These are phyloP conservation scores for Callorhinus ursinus DNA, from an alignment of 2,113 vertebrate genomes.

Conservation along the genomic window DNA sequence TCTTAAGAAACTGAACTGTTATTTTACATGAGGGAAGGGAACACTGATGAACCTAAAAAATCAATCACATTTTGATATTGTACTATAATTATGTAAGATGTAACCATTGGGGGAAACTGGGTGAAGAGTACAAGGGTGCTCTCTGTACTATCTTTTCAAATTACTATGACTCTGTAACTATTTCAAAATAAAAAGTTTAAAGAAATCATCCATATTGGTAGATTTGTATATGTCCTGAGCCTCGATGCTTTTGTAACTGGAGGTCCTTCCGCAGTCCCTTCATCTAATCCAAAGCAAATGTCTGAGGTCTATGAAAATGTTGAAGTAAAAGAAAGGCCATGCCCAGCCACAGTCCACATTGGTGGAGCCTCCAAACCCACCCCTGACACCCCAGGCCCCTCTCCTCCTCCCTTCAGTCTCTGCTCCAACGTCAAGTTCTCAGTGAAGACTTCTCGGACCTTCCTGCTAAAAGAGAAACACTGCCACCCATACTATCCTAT, in stretches of 20 bases:
- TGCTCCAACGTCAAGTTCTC: neutral
- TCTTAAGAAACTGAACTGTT: neutral
- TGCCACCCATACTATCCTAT: fast-evolving
- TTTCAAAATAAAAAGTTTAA: neutral
- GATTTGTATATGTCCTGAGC: neutral
- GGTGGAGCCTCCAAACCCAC: neutral
- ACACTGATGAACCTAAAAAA: neutral
- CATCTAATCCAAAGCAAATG: neutral
- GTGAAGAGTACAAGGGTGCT: too few species aligned
- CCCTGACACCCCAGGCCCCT: neutral
- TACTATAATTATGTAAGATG: neutral
- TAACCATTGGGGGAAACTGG: neutral
- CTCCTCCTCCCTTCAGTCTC: fast-evolving
- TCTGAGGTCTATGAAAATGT: neutral
- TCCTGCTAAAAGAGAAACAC: neutral
- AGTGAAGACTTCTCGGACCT: neutral
- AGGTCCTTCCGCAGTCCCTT: neutral
- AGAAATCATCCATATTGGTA: fast-evolving
- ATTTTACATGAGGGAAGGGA: neutral
- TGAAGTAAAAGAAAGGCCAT: neutral
- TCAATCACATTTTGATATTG: neutral
- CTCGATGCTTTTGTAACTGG: neutral
- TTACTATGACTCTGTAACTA: neutral
- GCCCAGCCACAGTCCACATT: fast-evolving
- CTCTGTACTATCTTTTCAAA: neutral